A percentile compares a stretch with the other conserved stretches of the same genome.
phyloP scores from a whole-genome alignment of 2,888 invertebrate species.

The Epicampocera succincta region DNA sequence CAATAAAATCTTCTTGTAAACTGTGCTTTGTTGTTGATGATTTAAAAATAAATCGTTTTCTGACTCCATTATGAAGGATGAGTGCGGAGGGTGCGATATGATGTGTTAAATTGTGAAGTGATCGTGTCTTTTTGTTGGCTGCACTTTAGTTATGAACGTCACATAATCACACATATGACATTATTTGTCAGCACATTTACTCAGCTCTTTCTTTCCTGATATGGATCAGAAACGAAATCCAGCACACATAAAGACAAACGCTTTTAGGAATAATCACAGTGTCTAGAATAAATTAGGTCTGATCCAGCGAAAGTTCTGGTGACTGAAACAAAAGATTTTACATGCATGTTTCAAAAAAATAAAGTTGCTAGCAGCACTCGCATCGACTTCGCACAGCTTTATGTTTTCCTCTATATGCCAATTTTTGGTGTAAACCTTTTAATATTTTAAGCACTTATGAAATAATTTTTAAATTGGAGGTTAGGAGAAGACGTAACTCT shows the following conservation, averaged over 20 bases:
- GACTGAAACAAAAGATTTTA: too few relatives aligned
- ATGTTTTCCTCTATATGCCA: too few relatives aligned
- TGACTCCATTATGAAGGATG: conserved; percentile 4
- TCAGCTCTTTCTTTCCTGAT: background rate
- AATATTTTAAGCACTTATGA: too few relatives aligned
- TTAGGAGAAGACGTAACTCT: too few relatives aligned
- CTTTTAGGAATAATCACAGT: background rate
- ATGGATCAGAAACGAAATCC: background rate
- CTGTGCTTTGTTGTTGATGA: conserved; percentile 6
- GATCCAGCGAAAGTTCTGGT: too few relatives aligned
- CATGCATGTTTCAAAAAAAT: too few relatives aligned
- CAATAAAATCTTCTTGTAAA: conserved; percentile 26
- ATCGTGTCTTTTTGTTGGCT: conserved; percentile 66
- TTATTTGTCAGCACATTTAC: conserved; percentile 38
- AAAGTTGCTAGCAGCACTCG: too few relatives aligned
- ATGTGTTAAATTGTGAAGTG: conserved; percentile 67
- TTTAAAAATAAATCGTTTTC: conserved; percentile 63
- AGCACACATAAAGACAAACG: background rate
- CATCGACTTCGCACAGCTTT: too few relatives aligned
- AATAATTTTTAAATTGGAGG: too few relatives aligned
- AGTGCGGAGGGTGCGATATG: conserved; percentile 66
- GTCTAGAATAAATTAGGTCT: background rate
- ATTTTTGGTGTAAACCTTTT: too few relatives aligned
- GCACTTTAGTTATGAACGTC: conserved; percentile 64
- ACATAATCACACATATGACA: conserved; percentile 64